These are phyloP conservation scores for Ethmia dodecea DNA, from an alignment of 2,888 invertebrate genomes.

Conservation along the genomic window DNA sequence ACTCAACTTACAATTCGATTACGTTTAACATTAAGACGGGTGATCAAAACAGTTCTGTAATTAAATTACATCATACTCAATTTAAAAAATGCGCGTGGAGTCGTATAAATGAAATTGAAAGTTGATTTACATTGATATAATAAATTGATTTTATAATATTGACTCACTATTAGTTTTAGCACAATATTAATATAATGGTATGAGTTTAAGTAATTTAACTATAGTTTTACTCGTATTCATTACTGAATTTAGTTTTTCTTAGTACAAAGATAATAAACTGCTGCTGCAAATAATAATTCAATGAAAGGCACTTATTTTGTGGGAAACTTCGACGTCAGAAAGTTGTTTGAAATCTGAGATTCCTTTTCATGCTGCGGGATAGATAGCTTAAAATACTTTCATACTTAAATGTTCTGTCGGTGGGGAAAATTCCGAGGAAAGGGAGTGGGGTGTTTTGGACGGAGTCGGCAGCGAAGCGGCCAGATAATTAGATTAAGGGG, in stretches of 20 bases:
- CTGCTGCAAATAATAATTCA: slow-evolving; percentile 5
- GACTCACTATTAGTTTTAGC: too few relatives aligned
- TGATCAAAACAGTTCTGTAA: slow-evolving; percentile 22
- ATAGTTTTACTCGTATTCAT: too few relatives aligned
- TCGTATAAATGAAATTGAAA: too few relatives aligned
- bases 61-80: slow-evolving; percentile 3
- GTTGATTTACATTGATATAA: too few relatives aligned
- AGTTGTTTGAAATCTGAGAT: slow-evolving; percentile 40
- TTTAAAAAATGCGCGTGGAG: slow-evolving; percentile 6
- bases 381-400: slow-evolving; percentile 53
- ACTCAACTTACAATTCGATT: slow-evolving; percentile 58
- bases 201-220: too few relatives aligned
- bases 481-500: slow-evolving; percentile 71
- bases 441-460: slow-evolving; percentile 45
- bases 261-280: too few relatives aligned
- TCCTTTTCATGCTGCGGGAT: slow-evolving; percentile 39
- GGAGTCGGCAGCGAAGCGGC: slow-evolving; percentile 60
- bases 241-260: too few relatives aligned
- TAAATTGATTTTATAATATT: too few relatives aligned
- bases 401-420: slow-evolving; percentile 45
- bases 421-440: slow-evolving; percentile 46
- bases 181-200: too few relatives aligned
- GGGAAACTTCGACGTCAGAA: slow-evolving; percentile 29
- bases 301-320: slow-evolving; percentile 11
- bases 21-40: slow-evolving; percentile 37